These are phyloP conservation scores for Agrotis exclamationis DNA, from an alignment of 2,888 invertebrate genomes.

Conservation along the genomic window DNA sequence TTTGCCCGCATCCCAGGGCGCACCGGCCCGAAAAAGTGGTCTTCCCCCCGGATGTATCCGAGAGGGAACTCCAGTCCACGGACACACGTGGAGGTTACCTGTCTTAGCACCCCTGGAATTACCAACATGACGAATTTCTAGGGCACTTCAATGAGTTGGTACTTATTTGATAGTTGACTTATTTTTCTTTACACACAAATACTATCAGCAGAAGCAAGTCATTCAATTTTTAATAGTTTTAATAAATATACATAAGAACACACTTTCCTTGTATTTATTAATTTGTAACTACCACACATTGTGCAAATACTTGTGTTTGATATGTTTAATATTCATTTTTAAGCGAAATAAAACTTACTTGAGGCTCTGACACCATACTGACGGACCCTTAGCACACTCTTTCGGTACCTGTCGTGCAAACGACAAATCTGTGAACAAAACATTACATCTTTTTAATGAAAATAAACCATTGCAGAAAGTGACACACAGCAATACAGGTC, in stretches of 20 bases:
- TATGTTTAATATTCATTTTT: no score
- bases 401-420: conserved; percentile 84
- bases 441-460: background rate
- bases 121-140: background rate
- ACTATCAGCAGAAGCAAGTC: background rate
- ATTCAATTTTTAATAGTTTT: background rate
- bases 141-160: background rate
- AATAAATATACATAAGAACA: no score
- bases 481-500: conserved; percentile 9
- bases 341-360: conserved; percentile 75
- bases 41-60: no score
- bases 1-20: no score
- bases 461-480: background rate
- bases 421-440: conserved; percentile 80
- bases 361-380: conserved; percentile 84
- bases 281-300: conserved; percentile 5
- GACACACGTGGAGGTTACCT: no score
- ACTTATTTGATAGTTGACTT: background rate
- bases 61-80: no score
- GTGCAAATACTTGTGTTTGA: background rate
- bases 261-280: background rate
- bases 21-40: no score
- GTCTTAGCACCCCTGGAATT: no score
- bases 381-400: conserved; percentile 86
- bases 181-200: no score